Conservation (phyloP, 37 sponge, comb jelly and placozoan genomes). For the Beroe forskalii region DNA sequence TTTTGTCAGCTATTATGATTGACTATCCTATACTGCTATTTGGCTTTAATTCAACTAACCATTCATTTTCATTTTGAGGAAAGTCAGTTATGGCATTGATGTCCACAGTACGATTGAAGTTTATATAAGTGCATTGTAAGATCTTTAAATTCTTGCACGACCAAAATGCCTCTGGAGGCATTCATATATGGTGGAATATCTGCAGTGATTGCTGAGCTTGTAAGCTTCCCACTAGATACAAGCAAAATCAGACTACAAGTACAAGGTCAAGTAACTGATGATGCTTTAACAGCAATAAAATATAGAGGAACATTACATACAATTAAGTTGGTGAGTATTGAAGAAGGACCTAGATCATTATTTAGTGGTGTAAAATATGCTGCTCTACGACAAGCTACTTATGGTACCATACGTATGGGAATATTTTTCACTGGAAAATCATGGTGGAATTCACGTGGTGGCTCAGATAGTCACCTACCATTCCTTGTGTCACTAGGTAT, state of each 20-base stretch:
- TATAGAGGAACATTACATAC: slow-evolving; percentile 59
- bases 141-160: too few species aligned
- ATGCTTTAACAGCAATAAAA: slow-evolving; percentile 55
- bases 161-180: slow-evolving; percentile 37
- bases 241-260: slow-evolving; percentile 48
- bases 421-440: slow-evolving; percentile 37
- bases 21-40: too few species aligned
- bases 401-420: slow-evolving; percentile 33
- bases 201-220: slow-evolving; percentile 37
- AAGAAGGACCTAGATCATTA: slow-evolving; percentile 4
- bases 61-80: too few species aligned
- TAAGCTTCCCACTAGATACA: slow-evolving; percentile 37
- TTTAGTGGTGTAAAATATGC: slow-evolving; percentile 31
- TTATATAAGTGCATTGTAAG: too few species aligned
- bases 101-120: too few species aligned
- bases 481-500: slow-evolving; percentile 6
- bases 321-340: neutral
- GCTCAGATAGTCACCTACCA: slow-evolving; percentile 22
- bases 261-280: slow-evolving; percentile 64
- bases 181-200: slow-evolving; percentile 46
- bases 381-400: slow-evolving; percentile 53
- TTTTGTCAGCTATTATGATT: too few species aligned
- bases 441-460: slow-evolving; percentile 41
- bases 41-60: too few species aligned
- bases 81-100: too few species aligned